Conservation (phyloP, 37 sponge, comb jelly and placozoan species). For the Beroe ovata region DNA sequence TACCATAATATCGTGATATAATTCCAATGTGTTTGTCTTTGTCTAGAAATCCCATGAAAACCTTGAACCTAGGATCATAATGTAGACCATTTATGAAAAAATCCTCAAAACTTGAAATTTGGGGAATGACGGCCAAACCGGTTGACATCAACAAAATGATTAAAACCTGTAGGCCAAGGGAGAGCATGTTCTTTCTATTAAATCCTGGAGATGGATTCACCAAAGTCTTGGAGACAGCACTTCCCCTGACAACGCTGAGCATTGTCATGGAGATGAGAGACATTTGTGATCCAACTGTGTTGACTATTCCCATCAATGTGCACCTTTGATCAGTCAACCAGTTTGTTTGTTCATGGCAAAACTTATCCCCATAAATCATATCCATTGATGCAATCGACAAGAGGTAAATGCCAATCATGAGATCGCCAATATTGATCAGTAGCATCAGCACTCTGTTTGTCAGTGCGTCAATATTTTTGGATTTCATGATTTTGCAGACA, state of each 20-base stretch:
- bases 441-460: neutral
- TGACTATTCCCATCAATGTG: neutral
- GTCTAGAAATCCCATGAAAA: neutral
- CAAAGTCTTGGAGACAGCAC: neutral
- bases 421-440: neutral
- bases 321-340: neutral
- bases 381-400: neutral
- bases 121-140: neutral
- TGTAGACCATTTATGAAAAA: constrained; percentile 9
- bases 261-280: neutral
- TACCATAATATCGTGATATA: neutral
- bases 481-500: neutral
- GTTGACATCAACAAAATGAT: neutral
- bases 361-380: neutral
- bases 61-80: neutral
- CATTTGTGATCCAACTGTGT: neutral
- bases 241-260: neutral
- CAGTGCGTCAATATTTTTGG: neutral
- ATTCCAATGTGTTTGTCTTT: neutral
- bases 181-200: neutral
- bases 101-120: neutral
- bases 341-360: neutral
- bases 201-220: neutral
- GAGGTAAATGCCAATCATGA: neutral
- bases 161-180: neutral